Evolutionary conservation across 2,797 vertebrate genomes (phyloP), one percentile per base, ranked within the genome.

Genomic region (Yasuhikotakia modesta): DNA sequence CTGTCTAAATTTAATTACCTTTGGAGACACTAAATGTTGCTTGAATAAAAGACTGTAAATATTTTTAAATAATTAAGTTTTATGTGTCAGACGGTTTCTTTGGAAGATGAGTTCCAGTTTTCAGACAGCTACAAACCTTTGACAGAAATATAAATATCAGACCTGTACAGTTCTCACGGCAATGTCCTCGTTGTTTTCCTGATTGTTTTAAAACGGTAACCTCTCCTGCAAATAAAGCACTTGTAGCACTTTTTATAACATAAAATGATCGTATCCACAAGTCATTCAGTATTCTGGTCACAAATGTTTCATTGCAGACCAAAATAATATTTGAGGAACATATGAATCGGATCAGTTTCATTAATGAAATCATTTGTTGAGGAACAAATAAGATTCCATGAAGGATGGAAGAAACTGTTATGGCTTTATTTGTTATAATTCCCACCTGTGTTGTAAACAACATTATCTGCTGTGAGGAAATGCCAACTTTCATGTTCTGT

Each of bases 171-270:
- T 57, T 70, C 63, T n/a, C n/a, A n/a, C n/a, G 52, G 67, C 73
- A 67, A 8, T 70, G 17, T 69, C 78, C 12, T 65, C 74, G 8
- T 70, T 46, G n/a, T 39, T 70, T 57, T 69, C 48, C 32, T 55
- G 63, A 12, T 65, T 39, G 11, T 60, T 70, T 82, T 55, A 19
- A 39, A 75, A 74, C 14, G 46, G 73, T 22, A 21, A 67, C 46
- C 66, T 75, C 57, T 70, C 64, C 77, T 79, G 64, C 66, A 79
- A 81, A 73, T 24, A 82, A 80, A 77, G 81, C 85, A 86, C 81
- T 84, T 83, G 57, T 71, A 81, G 82, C 85, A 84, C 85, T 84
- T 84, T 81, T 84, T 65, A 69, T 79, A 73, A 70, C 21, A 69
- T 22, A 17, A 32, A 22, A 57, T 64, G 30, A 61, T 22, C 53